Conservation (phyloP, 2,888 invertebrate genomes). For the Thymelicus sylvestris region DNA sequence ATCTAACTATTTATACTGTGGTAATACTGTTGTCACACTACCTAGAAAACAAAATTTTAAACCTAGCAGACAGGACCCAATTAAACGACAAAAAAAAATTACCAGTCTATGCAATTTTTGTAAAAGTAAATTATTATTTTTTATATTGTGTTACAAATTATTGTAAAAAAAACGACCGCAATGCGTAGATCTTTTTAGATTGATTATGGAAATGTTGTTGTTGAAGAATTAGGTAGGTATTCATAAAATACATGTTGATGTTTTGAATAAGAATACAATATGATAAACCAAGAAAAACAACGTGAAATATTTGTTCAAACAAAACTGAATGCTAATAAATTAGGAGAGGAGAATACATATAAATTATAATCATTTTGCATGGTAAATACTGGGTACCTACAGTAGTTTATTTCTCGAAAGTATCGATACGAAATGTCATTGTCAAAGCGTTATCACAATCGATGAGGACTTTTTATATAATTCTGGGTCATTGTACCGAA, state of each 20-base stretch:
- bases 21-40: no score
- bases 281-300: neutral
- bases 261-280: neutral
- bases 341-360: no score
- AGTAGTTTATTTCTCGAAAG: slow-evolving; percentile 5
- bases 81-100: no score
- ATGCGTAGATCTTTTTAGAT: neutral
- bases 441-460: slow-evolving; percentile 76
- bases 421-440: slow-evolving; percentile 75
- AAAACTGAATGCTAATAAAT: neutral
- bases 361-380: no score
- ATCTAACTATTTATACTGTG: no score
- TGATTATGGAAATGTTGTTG: neutral
- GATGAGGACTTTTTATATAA: slow-evolving; percentile 80
- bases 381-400: neutral
- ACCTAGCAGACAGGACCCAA: no score
- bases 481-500: slow-evolving; percentile 83
- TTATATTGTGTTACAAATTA: neutral
- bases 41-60: no score
- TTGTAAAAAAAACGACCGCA: neutral
- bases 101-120: no score
- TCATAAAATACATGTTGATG: neutral
- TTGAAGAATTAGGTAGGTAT: slow-evolving; percentile 1
- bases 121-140: no score
- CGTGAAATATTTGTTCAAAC: neutral